Evolutionary conservation across 2,797 vertebrate species (phyloP), one percentile per base, ranked within the genome.

Genomic region (Microctenopoma stevenorrisi): DNA sequence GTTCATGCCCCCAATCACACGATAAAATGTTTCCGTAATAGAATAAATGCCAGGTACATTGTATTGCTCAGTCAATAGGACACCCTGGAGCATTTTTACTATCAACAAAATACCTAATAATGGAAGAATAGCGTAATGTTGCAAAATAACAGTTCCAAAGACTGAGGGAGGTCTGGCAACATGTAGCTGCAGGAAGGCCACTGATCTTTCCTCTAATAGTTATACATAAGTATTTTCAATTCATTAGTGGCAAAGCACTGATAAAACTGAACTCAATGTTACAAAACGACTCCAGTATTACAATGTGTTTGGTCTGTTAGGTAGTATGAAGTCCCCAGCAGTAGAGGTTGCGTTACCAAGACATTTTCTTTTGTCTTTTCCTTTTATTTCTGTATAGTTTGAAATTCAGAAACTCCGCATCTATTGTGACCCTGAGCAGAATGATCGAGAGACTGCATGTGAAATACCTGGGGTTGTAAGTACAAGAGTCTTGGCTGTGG

Each of bases 381-480:
- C 44, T 30, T 35, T 26, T 53, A 14, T 35, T 56, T 65, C 57
- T 83, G 0, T 79, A 61, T 55, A 99, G 98, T 99, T 99, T 92
- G 97, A 97, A 88, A 86, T 99, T 80, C 97, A 99, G 91, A 99
- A 98, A 83, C 90, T 99, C 62, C 89, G 97, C 74, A 99, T 99
- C 90, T 99, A 99, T 89, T 99, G 98, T 91, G 96, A 98, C 79
- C 98, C 98, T 33, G 97, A 98, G 87, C 97, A 98, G 92, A 99
- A 98, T 64, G 95, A 86, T 65, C 88, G 97, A 52, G 98, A 99
- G 89, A 97, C 95, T 15, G 96, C 96, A 0, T 99, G 98, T 93
- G 98, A 99, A 92, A 96, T 99, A 90, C 96, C 97, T 3, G 96
- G 96, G 94, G 95, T 95, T 91, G 98, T 99, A 89, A 98, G 97